Conservation (phyloP, 1,140 invertebrate genomes). For the Psilanteris sp. region DNA sequence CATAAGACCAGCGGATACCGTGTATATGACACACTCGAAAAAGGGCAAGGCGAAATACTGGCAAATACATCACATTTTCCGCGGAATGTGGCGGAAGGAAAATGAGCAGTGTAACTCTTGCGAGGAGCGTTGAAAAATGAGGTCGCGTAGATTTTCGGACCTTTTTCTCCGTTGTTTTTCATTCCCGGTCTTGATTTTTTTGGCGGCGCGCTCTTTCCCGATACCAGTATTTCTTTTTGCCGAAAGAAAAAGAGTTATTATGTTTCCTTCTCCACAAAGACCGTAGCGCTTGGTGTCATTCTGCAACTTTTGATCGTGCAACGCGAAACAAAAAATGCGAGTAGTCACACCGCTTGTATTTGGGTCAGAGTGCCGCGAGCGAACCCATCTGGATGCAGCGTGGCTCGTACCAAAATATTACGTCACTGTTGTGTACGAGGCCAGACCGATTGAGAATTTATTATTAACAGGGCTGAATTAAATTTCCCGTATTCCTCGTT, state of each 20-base stretch:
- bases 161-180: conserved; percentile 12
- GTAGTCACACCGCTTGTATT: conserved; percentile 24
- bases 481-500: conserved; percentile 2
- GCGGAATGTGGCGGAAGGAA: conserved; percentile 16
- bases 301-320: conserved; percentile 36
- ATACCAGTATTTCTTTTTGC: not conserved
- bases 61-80: conserved; percentile 31
- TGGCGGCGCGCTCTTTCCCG: not conserved
- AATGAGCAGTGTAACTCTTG: conserved; percentile 29
- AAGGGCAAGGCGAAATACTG: conserved; percentile 11
- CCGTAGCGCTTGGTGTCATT: too few relatives aligned
- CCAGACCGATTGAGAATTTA: conserved; percentile 25
- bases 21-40: conserved; percentile 37
- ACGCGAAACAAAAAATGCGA: conserved; percentile 35
- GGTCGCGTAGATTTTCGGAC: conserved; percentile 42
- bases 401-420: conserved; percentile 38
- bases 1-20: not conserved
- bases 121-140: conserved; percentile 33
- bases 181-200: conserved; percentile 32
- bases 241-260: conserved; percentile 9
- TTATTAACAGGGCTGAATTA: conserved; percentile 30
- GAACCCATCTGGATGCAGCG: conserved; percentile 34
- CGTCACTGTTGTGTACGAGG: conserved; percentile 16
- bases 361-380: conserved; percentile 47
- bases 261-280: too few relatives aligned